Evolutionary conservation across 2,888 invertebrate genomes (phyloP), one percentile per base, ranked within the genome.

Genomic region (Heliconius charithonia): DNA sequence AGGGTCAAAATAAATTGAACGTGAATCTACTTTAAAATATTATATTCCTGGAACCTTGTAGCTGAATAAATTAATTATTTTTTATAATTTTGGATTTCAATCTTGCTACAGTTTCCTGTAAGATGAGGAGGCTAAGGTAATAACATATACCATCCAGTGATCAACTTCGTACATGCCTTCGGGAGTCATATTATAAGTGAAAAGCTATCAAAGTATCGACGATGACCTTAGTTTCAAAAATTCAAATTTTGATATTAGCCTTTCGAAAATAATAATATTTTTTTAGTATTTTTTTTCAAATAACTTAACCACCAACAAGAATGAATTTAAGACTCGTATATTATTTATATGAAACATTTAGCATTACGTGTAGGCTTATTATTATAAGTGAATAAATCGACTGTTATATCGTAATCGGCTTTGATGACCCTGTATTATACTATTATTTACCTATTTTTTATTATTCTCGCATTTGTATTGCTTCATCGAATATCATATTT

Each of bases 321-420:
- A 41, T 41, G 12, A n/a, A 41, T 22, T 12, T n/a, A n/a, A n/a
- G 4, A 37, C n/a, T 67, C 2, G 13, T 67, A 67, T 41, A 67
- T 37, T 37, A 41, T 37, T 13, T 67, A 67, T 67, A 67, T 22
- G n/a, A 67, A 6, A 67, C 22, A 37, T 67, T 32, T 37, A 13
- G 37, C 41, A 67, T 41, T 67, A 67, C n/a, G 4, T 65, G 4
- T 65, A 67, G n/a, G 37, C 37, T 37, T n/a, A 37, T n/a, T 67
- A 67, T 67, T n/a, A 22, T n/a, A 37, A n/a, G 37, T 67, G 13
- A 67, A n/a, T 37, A 67, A 37, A 29, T 67, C n/a, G 67, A 37
- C 22, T 16, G n/a, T 37, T 22, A 67, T 67, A 67, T 67, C n/a
- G 37, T 67, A 67, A 67, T 37, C 67, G 22, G 13, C 22, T 67